Percentiles rank a stretch among this genome's conserved stretches.
Conservation (phyloP, 2,888 invertebrate species). For the Xestia sexstrigata region DNA sequence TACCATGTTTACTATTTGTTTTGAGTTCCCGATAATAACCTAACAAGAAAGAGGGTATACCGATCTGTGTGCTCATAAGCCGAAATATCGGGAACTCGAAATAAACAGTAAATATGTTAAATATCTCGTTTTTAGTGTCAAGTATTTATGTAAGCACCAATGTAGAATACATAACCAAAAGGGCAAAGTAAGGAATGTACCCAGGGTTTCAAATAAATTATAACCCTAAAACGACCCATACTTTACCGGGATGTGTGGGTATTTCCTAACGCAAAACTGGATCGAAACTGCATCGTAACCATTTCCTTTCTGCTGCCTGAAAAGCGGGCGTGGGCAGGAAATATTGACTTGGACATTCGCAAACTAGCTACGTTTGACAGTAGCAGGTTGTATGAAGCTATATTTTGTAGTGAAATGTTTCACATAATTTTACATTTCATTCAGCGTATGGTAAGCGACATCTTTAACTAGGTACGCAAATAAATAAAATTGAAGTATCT, state of each 20-base stretch:
- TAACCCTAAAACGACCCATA: constrained; percentile 17
- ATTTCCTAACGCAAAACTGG: constrained; percentile 31
- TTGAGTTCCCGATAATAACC: too few species aligned
- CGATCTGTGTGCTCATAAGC: too few species aligned
- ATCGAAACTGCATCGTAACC: constrained; percentile 50
- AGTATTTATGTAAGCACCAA: background rate
- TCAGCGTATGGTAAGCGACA: background rate
- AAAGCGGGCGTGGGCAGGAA: constrained; percentile 28
- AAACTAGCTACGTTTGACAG: constrained; percentile 18
- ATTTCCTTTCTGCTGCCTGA: constrained; percentile 33
- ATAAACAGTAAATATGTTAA: too few species aligned
- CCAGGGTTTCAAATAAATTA: constrained; percentile 49
- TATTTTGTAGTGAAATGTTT: constrained; percentile 3
- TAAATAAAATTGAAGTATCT: too few species aligned
- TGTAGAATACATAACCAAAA: constrained; percentile 8
- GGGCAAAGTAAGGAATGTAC: constrained; percentile 7
- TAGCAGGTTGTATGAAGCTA: background rate
- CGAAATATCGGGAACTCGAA: too few species aligned
- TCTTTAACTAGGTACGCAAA: too few species aligned
- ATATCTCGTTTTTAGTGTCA: too few species aligned
- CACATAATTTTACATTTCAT: constrained; percentile 1
- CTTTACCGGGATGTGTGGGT: constrained; percentile 10
- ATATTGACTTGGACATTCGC: constrained; percentile 21
- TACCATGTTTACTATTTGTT: too few species aligned
- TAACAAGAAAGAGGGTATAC: too few species aligned